Conservation (phyloP, 2,113 vertebrate genomes). For the Pachyramphus minor region DNA sequence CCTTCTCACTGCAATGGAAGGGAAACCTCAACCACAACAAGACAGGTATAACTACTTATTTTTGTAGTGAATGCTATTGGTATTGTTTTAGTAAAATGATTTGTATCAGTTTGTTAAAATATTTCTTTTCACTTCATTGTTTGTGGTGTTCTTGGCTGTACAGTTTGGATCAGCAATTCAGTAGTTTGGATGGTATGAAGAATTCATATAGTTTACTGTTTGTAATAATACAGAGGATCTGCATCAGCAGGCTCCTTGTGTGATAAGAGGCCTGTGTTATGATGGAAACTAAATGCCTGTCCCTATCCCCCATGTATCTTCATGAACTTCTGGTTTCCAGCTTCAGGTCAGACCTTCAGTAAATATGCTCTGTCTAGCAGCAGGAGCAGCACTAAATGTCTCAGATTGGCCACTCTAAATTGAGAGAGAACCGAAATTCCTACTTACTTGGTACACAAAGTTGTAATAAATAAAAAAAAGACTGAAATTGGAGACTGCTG, state of each 20-base stretch:
- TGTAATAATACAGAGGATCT: background rate
- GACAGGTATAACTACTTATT: constrained; percentile 81
- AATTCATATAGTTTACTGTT: background rate
- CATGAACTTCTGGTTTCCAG: background rate
- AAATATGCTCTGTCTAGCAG: background rate
- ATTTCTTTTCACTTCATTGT: background rate
- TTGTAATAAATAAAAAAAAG: background rate
- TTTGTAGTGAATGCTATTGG: background rate
- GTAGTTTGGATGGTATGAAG: background rate
- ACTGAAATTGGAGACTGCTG: background rate
- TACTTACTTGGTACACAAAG: background rate
- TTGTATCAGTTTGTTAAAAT: background rate
- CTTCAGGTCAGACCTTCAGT: background rate
- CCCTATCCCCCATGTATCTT: background rate
- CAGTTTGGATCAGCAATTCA: background rate
- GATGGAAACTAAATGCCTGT: background rate
- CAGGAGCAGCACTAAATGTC: background rate
- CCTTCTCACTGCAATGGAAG: constrained; percentile 97
- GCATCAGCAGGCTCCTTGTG: background rate
- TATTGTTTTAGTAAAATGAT: background rate
- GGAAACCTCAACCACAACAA: constrained; percentile 95
- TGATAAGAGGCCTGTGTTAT: background rate
- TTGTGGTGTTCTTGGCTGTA: background rate
- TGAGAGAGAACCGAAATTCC: background rate
- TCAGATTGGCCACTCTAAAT: background rate